Evolutionary conservation across 2,888 invertebrate species (phyloP).

Genomic region (Xestia ashworthii): DNA sequence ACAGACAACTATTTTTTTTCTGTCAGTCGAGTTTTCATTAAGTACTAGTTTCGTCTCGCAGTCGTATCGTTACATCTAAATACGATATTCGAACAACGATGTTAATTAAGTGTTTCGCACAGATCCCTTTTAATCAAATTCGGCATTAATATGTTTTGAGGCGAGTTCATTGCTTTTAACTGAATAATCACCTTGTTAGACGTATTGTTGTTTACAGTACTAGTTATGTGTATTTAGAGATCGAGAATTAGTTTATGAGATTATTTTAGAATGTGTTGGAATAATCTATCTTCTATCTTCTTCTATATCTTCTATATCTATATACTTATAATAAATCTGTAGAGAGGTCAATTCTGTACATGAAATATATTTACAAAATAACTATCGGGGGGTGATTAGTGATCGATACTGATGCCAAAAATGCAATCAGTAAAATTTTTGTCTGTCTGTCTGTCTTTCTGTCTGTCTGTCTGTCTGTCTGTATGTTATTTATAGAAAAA

Average conservation of each 20-base stretch:
- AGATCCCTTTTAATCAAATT: slow-evolving; percentile 59
- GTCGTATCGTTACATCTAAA: slow-evolving; percentile 52
- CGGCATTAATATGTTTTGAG: slow-evolving; percentile 55
- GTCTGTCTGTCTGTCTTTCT: no score
- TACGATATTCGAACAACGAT: slow-evolving; percentile 42
- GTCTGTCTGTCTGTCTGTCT: no score
- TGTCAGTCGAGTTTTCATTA: not conserved
- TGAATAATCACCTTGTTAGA: slow-evolving; percentile 38
- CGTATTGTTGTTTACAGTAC: slow-evolving; percentile 33
- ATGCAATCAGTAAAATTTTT: no score
- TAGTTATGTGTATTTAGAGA: slow-evolving; percentile 2
- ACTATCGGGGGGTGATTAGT: no score
- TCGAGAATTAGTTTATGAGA: slow-evolving; percentile 9
- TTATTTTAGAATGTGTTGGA: not conserved
- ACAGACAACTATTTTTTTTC: no score
- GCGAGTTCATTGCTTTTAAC: slow-evolving; percentile 40
- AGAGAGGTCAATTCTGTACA: no score
- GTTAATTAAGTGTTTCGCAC: slow-evolving; percentile 67
- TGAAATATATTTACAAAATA: no score
- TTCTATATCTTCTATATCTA: no score
- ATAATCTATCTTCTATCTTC: no score
- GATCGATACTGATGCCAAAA: no score
- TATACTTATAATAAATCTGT: no score
- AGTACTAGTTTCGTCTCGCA: not conserved
- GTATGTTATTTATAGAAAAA: no score